Evolutionary conservation across 2,888 invertebrate species (phyloP), one percentile per base, ranked within the genome.

Genomic region (Cordilura impudica): DNA sequence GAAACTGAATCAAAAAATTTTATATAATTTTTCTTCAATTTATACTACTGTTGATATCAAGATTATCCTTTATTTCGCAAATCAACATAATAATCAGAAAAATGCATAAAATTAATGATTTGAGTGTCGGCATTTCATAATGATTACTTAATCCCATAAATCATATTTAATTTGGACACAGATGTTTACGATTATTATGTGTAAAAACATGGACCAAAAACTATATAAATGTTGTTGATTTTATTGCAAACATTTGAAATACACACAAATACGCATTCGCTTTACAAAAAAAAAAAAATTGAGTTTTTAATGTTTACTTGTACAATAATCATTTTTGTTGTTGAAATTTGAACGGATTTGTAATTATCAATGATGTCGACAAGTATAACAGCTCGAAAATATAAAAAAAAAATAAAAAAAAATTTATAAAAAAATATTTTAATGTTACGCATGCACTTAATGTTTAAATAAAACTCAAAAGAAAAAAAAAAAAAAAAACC

Each of bases 371-470:
- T 16, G 54, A 54, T 16, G 29, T 54, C 54, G 26, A 54, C 12
- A 26, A 53, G 12, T 29, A 5, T 31, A 29, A 54, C 54, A 54
- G 18, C n/a, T 18, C 29, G 16, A 21, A 26, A 54, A 21, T n/a
- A n/a, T n/a, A 26, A 53, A 29, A 26, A 53, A 10, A 14, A 31
- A n/a, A 12, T 39, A 39, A 39, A n/a, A 4, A 39, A 39, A 39
- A n/a, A n/a, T n/a, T n/a, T 54, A 18, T 16, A 54, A 3, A 31
- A 54, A 54, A 54, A 54, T 29, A n/a, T n/a, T n/a, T n/a, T n/a
- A n/a, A n/a, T 54, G 54, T 54, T 54, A 54, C 31, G 54, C 31
- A 54, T 29, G 18, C 49, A 1, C 21, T 51, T 51, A 18, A 18
- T 29, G 54, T 4, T 21, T 49, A 39, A 63, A 63, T 49, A 0